Evolutionary conservation across 2,113 vertebrate genomes (phyloP).

Genomic region (Nipponia nippon): DNA sequence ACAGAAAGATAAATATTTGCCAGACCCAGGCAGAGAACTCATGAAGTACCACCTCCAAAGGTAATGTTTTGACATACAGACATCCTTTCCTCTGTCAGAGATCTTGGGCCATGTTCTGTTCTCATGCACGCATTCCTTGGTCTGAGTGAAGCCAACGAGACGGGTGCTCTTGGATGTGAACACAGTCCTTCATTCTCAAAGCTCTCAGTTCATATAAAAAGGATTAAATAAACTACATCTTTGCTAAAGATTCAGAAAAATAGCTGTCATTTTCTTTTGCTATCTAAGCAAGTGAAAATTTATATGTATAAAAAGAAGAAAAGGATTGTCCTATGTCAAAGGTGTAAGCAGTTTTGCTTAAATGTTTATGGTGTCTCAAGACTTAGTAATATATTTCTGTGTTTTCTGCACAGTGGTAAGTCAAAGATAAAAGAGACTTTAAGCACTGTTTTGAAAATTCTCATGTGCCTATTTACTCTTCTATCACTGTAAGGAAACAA

Average conservation of each 20-base stretch:
- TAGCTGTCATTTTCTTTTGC: neutral
- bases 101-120: neutral
- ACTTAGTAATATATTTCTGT: neutral
- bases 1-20: neutral
- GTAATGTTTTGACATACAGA: neutral
- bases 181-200: neutral
- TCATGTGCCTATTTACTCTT: neutral
- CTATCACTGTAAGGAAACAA: neutral
- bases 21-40: neutral
- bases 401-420: conserved; percentile 7
- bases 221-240: neutral
- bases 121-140: fast-evolving
- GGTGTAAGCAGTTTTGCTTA: neutral
- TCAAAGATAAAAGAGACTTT: neutral
- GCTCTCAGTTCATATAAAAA: neutral
- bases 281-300: neutral
- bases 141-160: neutral
- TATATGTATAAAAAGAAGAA: neutral
- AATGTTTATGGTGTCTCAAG: neutral
- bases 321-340: neutral
- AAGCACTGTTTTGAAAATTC: neutral
- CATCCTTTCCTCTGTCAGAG: neutral
- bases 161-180: neutral
- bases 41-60: neutral
- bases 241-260: neutral